Evolutionary conservation across 2,888 invertebrate genomes (phyloP).

Genomic region (Hypomecis punctinalis): DNA sequence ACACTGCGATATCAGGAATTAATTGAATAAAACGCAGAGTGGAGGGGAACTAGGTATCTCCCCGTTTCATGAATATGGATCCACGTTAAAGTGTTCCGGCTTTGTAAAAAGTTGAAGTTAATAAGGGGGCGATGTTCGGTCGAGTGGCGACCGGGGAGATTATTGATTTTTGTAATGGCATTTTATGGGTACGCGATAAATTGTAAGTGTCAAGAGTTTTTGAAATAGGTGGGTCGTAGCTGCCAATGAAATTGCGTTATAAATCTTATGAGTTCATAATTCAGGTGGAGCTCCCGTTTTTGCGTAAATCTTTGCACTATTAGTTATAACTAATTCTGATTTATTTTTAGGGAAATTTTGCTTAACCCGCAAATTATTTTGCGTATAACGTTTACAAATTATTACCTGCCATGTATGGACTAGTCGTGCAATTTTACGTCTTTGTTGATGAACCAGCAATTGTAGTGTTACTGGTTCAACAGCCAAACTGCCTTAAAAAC

Average conservation of each 20-base stretch:
- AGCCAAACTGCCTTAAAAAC: too few relatives aligned
- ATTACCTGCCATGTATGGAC: too few relatives aligned
- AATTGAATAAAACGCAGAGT: constrained; percentile 79
- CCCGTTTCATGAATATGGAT: constrained; percentile 77
- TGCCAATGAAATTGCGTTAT: constrained; percentile 20
- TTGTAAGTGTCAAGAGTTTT: constrained; percentile 29
- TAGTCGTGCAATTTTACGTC: too few relatives aligned
- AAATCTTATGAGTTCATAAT: constrained; percentile 20
- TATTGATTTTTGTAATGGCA: constrained; percentile 32
- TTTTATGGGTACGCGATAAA: constrained; percentile 29
- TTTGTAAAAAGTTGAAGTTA: constrained; percentile 69
- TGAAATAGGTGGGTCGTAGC: constrained; percentile 21
- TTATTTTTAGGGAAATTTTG: too few relatives aligned
- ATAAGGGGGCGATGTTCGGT: constrained; percentile 50
- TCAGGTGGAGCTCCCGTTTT: constrained; percentile 4
- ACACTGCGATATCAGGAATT: constrained; percentile 65
- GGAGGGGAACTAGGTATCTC: constrained; percentile 53
- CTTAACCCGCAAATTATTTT: too few relatives aligned
- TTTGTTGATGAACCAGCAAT: too few relatives aligned
- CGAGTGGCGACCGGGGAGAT: constrained; percentile 29
- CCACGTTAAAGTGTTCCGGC: constrained; percentile 62
- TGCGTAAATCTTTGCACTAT: neutral
- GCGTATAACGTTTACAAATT: too few relatives aligned
- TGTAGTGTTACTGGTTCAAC: too few relatives aligned
- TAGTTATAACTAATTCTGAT: too few relatives aligned